Base-by-base conservation (phyloP, 2,797 vertebrate genomes). In the Astyanax mexicanus region DNA sequence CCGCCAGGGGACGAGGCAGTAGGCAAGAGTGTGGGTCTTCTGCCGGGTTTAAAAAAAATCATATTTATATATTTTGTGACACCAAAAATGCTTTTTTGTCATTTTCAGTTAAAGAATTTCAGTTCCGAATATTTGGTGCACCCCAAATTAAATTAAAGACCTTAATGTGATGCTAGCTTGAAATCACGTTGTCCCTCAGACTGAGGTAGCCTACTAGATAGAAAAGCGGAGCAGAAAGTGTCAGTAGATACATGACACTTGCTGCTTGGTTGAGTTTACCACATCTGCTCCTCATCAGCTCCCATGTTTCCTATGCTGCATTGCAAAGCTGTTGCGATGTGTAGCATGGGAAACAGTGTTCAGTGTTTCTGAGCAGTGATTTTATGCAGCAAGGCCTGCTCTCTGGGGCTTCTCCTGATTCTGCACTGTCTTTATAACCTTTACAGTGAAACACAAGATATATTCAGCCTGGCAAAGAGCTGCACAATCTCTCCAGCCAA, bases 401-500 rank as follows among this genome's bases (percentile, higher is more conserved):
- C 69, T 73, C 79, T 7, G 47, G 61, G 81, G 65, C 42, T 35
- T 65, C 54, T 72, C 27, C 47, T 78, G 80, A 81, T 80, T 42
- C 78, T 79, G 66, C 0, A 80, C 29, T 74, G 45, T 70, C 78
- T 76, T 61, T 51, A 44, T 47, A 23, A 66, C 25, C 42, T 70
- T 80, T 80, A 73, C 29, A 80, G 71, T 65, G 66, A 79, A 77
- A 27, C 29, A 75, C 55, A 84, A 81, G 47, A 81, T 82, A 81
- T 57, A 44, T 69, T 52, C 81, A 9, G 1, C 49, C 57, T 75
- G 58, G 81, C 75, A 77, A 66, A 80, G 25, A 47, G 67, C 49
- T 55, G 62, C 75, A 75, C 69, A 58, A 77, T 0, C 69, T 81
- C 42, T 77, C 62, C 75, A 80, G 49, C 69, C 66, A 76, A 27